Conservation (phyloP, 2,888 invertebrate species). For the Dynastes maya region DNA sequence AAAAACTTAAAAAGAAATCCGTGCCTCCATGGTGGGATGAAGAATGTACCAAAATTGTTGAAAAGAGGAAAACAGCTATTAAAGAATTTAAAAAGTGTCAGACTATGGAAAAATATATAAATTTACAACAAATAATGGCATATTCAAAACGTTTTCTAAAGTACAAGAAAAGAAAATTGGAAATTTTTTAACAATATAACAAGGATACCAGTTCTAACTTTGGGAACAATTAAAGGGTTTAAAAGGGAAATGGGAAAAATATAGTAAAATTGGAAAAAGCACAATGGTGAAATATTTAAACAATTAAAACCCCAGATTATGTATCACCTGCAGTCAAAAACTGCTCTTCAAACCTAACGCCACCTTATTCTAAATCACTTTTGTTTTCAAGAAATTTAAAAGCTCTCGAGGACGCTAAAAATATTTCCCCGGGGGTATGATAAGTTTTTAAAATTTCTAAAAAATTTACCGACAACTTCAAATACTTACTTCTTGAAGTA, state of each 20-base stretch:
- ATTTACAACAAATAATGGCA: constrained; percentile 23
- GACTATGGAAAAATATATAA: constrained; percentile 36
- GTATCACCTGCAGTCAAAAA: background rate
- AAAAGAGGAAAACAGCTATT: constrained; percentile 9
- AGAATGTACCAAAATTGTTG: constrained; percentile 23
- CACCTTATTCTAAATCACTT: constrained; percentile 16
- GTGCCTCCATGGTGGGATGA: constrained; percentile 30
- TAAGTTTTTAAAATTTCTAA: no score
- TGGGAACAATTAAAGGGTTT: constrained; percentile 22
- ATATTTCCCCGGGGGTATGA: no score
- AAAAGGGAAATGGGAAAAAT: no score
- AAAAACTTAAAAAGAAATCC: background rate
- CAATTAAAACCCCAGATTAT: background rate
- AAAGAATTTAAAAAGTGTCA: constrained; percentile 7
- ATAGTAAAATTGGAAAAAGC: constrained; percentile 4
- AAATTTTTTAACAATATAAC: constrained; percentile 13
- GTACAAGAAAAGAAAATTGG: constrained; percentile 8
- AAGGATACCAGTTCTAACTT: constrained; percentile 14
- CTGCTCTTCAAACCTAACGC: background rate
- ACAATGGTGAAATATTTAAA: constrained; percentile 3
- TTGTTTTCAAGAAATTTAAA: background rate
- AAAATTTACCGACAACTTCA: constrained; percentile 26
- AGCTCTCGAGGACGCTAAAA: background rate
- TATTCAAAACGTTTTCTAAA: constrained; percentile 20
- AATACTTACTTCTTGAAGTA: constrained; percentile 1